Conservation (phyloP, 2,888 invertebrate genomes). For the Drosophila conformis region DNA sequence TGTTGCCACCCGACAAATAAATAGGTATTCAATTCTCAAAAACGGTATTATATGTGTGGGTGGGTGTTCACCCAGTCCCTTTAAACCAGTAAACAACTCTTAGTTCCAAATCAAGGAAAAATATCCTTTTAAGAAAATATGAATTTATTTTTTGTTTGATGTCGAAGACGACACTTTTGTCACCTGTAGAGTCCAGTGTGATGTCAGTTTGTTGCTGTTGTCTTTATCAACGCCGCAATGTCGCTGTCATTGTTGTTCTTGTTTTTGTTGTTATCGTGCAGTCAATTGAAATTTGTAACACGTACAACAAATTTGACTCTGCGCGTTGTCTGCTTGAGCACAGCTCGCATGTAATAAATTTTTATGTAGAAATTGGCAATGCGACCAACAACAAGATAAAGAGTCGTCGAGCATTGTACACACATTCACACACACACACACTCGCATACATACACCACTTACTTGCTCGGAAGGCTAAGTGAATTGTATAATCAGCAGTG, state of each 20-base stretch:
- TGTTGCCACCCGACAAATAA: conserved; percentile 32
- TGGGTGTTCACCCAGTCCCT: neutral
- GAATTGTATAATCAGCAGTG: conserved; percentile 73
- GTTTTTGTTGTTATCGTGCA: conserved; percentile 42
- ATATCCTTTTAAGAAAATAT: neutral
- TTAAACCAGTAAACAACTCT: neutral
- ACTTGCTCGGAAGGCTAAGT: conserved; percentile 46
- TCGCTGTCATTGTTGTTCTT: conserved; percentile 22
- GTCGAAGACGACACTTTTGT: conserved; percentile 40
- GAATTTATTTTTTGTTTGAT: neutral
- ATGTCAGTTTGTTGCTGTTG: conserved; percentile 26
- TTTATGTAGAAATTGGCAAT: conserved; percentile 70
- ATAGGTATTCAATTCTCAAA: conserved; percentile 4
- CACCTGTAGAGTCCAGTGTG: conserved; percentile 32
- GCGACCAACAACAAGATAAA: conserved; percentile 44
- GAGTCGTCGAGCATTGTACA: conserved; percentile 2
- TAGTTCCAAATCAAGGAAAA: neutral
- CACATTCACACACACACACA: conserved; percentile 1
- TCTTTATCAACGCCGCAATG: conserved; percentile 29
- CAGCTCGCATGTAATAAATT: conserved; percentile 59
- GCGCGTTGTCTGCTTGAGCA: conserved; percentile 35
- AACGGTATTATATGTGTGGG: neutral
- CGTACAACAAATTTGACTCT: conserved; percentile 69
- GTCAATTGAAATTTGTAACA: conserved; percentile 75
- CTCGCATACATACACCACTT: conserved; percentile 2